A percentile compares a stretch with the other conserved stretches of the same genome.
Evolutionary conservation across 2,113 vertebrate genomes (phyloP).

Genomic region (Crotalus viridis): DNA sequence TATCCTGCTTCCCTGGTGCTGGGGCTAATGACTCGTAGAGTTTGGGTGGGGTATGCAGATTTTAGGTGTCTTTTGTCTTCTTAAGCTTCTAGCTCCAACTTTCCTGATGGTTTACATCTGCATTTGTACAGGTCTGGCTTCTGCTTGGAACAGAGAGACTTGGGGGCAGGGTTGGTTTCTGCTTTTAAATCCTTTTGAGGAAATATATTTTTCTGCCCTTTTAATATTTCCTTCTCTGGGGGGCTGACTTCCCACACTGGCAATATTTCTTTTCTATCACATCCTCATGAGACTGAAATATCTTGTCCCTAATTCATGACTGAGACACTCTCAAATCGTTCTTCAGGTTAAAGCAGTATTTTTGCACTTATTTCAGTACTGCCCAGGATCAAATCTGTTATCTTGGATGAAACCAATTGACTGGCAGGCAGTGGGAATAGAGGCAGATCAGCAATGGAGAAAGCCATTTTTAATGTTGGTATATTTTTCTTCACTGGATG

Average conservation of each 20-base stretch:
- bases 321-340: not conserved
- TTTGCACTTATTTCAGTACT: not conserved
- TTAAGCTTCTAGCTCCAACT: too few relatives aligned
- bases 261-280: not conserved
- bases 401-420: not conserved
- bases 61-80: too few relatives aligned
- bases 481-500: not conserved
- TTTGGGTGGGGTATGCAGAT: too few relatives aligned
- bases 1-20: too few relatives aligned
- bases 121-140: too few relatives aligned
- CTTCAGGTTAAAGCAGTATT: not conserved
- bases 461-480: not conserved
- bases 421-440: not conserved
- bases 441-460: not conserved
- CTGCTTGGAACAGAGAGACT: too few relatives aligned
- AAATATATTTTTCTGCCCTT: too few relatives aligned
- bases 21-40: too few relatives aligned
- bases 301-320: not conserved
- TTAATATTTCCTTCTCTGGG: too few relatives aligned
- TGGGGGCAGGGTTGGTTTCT: too few relatives aligned
- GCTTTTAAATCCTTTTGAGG: too few relatives aligned
- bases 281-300: not conserved
- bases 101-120: too few relatives aligned
- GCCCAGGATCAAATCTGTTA: not conserved
- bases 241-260: not conserved